These are phyloP conservation scores for Fragum fragum DNA, from an alignment of 2,888 invertebrate genomes.

Conservation along the genomic window DNA sequence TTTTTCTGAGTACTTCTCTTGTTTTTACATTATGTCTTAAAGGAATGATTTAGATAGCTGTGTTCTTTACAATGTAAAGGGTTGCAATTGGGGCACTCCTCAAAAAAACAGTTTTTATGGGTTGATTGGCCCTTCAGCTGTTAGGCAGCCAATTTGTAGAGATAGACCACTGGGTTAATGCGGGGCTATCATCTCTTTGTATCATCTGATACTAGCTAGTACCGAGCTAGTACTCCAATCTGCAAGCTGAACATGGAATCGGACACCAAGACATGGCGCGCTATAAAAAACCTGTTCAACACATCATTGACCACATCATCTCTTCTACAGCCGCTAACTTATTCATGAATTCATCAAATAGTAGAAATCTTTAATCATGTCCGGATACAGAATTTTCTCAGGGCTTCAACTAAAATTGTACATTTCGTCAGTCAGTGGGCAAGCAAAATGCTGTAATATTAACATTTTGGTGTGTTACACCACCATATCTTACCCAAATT, in stretches of 20 bases:
- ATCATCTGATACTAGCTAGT: not conserved
- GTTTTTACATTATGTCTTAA: no score
- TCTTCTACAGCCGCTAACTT: no score
- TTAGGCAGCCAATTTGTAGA: constrained; percentile 28
- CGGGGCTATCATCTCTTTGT: not conserved
- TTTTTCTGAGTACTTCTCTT: no score
- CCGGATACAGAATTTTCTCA: no score
- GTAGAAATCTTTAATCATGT: no score
- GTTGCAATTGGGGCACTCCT: constrained; percentile 2
- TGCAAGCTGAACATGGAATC: not conserved
- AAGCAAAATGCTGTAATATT: no score
- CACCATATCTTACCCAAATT: no score
- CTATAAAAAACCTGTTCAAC: not conserved
- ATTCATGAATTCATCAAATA: no score
- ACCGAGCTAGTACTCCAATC: not conserved
- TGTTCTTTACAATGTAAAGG: not conserved
- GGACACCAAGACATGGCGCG: not conserved
- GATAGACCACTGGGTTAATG: constrained; percentile 13
- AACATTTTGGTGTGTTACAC: no score
- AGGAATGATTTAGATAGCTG: no score
- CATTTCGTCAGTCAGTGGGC: no score
- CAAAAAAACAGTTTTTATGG: constrained; percentile 12
- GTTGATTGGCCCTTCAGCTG: constrained; percentile 35
- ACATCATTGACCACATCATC: not conserved
- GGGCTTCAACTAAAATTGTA: no score